Conservation (phyloP, 2,888 invertebrate genomes). For the Acrocyrtus sp. region DNA sequence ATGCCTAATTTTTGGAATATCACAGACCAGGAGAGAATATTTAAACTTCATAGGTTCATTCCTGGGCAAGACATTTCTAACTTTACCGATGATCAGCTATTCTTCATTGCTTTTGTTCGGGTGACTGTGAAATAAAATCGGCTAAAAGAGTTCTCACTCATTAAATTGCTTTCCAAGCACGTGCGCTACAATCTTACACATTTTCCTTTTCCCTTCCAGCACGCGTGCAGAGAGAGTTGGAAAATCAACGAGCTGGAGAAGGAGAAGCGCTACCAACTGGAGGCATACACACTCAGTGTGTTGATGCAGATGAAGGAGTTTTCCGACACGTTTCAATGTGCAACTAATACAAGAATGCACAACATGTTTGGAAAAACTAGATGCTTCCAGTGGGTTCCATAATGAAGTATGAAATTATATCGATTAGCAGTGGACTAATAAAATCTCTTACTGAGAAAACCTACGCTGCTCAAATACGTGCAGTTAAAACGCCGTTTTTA, state of each 20-base stretch:
- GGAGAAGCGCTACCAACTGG: not conserved
- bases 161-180: not conserved
- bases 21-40: not conserved
- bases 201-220: too few relatives aligned
- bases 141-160: too few relatives aligned
- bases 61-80: slow-evolving; percentile 2
- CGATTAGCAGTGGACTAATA: too few relatives aligned
- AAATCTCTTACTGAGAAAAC: too few relatives aligned
- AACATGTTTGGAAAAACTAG: not conserved
- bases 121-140: too few relatives aligned
- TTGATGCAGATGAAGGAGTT: slow-evolving; percentile 18
- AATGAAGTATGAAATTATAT: too few relatives aligned
- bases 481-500: too few relatives aligned
- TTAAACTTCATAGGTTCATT: not conserved
- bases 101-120: slow-evolving; percentile 29
- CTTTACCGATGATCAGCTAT: slow-evolving; percentile 31
- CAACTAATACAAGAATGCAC: slow-evolving; percentile 1
- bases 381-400: not conserved
- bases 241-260: not conserved
- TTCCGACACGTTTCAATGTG: not conserved
- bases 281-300: not conserved
- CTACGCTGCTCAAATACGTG: too few relatives aligned
- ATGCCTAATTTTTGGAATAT: too few relatives aligned
- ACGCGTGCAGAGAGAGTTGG: slow-evolving; percentile 8
- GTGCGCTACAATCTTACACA: too few relatives aligned